Evolutionary conservation across 2,113 vertebrate genomes (phyloP), one percentile per base, ranked within the genome.

Genomic region (Calypte anna): DNA sequence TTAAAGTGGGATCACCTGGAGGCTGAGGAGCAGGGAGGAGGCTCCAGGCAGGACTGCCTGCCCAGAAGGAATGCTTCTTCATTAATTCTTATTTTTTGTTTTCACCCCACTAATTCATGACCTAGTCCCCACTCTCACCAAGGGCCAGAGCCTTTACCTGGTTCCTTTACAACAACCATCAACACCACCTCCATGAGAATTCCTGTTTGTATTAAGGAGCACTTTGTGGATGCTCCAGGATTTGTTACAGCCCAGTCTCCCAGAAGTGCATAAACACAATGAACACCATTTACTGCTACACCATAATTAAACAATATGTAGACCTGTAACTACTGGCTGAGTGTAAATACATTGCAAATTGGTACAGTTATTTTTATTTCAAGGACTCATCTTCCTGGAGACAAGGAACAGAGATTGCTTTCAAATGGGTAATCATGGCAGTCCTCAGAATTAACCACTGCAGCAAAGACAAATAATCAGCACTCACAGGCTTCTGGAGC

Each of bases 141-240:
- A 1, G 30, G 9, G 1, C 58, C 76, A 25, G 43, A 14, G 50
- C 28, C 33, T 40, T 44, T 8, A 12, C 11, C 0, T 0, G 2
- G 25, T n/a, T n/a, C 36, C 33, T 46, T 10, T 21, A 11, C 64
- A 9, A 17, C 24, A 40, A 1, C 30, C 33, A 25, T 8, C 55
- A 59, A 1, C 27, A 10, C 6, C 1, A 5, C 1, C 1, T 2
- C 1, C 6, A 3, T 20, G 21, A 3, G 10, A 7, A 30, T 43
- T 82, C 15, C 31, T 55, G 30, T 7, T 1, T 1, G 0, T 28
- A 19, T 16, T 2, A 69, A 66, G n/a, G 6, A 10, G 13, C 0
- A 0, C 4, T 16, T 10, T 31, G 5, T 0, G 28, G 24, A 24
- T 66, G 53, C 33, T 44, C 22, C 22, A 2, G 12, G 14, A 8